A percentile compares a stretch with the other conserved stretches of the same genome.
Conservation (phyloP, 2,113 vertebrate genomes). For the Peromyscus polionotus region DNA sequence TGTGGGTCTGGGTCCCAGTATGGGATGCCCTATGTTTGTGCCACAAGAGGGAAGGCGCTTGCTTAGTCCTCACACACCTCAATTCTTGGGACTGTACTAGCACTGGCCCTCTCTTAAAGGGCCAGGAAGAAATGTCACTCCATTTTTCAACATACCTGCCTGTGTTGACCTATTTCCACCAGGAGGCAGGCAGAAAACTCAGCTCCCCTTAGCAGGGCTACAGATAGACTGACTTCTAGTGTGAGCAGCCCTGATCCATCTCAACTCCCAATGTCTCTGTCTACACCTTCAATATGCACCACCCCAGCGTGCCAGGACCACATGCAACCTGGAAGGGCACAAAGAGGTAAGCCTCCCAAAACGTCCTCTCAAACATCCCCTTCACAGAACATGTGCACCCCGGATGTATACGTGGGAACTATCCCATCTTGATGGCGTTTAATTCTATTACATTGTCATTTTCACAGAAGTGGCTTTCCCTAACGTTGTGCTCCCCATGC, state of each 20-base stretch:
- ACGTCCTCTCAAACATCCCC: neutral
- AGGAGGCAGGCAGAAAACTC: neutral
- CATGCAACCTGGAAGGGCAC: neutral
- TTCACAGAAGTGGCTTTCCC: neutral
- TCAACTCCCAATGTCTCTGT: neutral
- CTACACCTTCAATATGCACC: neutral
- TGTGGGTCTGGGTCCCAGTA: neutral
- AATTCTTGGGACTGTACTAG: neutral
- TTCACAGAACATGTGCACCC: neutral
- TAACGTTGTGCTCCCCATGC: neutral
- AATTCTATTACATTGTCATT: neutral
- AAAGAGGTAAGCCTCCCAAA: neutral
- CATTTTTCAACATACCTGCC: neutral
- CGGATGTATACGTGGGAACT: neutral
- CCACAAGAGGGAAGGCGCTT: neutral
- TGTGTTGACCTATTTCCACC: neutral
- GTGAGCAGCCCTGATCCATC: neutral
- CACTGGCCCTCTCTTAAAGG: neutral
- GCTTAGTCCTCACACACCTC: neutral
- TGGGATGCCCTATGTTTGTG: neutral
- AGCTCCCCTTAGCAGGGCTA: neutral
- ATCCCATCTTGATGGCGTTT: accelerated
- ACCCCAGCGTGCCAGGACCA: neutral
- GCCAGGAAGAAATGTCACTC: neutral
- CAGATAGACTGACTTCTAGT: neutral